A percentile compares a stretch with the other conserved stretches of the same genome.
Evolutionary conservation across 30 jellyfish, hydroid and myxozoan genomes (phyloP).

Genomic region (Cassiopea andromeda): DNA sequence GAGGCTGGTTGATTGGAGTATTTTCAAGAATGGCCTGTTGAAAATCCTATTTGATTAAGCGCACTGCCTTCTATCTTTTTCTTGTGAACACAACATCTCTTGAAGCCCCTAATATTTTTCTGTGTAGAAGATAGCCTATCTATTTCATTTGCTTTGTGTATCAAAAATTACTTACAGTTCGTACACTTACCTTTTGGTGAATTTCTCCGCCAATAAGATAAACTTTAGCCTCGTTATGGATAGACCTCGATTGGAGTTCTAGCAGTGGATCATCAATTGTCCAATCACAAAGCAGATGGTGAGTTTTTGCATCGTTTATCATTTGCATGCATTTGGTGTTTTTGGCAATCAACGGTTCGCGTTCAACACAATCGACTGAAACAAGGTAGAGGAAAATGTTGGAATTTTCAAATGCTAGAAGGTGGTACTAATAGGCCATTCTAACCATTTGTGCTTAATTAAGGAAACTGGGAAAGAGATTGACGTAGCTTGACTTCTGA

Average conservation of each 20-base stretch:
- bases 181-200: constrained; percentile 59
- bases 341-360: constrained; percentile 51
- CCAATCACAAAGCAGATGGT: constrained; percentile 70
- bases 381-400: neutral
- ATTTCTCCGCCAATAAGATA: constrained; percentile 83
- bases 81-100: too few relatives aligned
- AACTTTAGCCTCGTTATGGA: constrained; percentile 59
- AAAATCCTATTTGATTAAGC: too few relatives aligned
- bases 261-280: constrained; percentile 2
- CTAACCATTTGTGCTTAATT: too few relatives aligned
- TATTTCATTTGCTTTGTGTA: neutral
- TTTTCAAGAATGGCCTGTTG: too few relatives aligned
- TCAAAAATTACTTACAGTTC: neutral
- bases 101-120: too few relatives aligned
- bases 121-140: too few relatives aligned
- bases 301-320: constrained; percentile 66
- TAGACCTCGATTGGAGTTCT: constrained; percentile 38
- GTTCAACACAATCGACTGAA: constrained; percentile 80
- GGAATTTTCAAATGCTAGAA: too few relatives aligned
- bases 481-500: too few relatives aligned
- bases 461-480: too few relatives aligned
- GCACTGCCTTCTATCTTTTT: too few relatives aligned
- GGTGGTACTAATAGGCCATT: too few relatives aligned
- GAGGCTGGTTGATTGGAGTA: too few relatives aligned
- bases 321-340: constrained; percentile 53